Evolutionary conservation across 2,888 invertebrate genomes (phyloP).

Genomic region (Meloe dianella): DNA sequence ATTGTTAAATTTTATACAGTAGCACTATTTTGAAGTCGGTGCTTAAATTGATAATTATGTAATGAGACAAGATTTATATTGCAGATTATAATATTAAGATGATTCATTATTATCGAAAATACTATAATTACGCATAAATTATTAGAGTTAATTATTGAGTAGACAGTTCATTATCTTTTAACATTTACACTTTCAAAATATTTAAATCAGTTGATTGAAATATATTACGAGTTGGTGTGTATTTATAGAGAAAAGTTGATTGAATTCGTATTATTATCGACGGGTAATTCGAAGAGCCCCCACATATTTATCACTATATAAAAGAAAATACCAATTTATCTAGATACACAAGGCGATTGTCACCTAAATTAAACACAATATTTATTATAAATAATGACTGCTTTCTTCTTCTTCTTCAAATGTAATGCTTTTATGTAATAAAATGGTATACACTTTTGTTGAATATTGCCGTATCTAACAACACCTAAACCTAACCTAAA

Average conservation of each 20-base stretch:
- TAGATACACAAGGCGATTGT: constrained; percentile 19
- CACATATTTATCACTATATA: neutral
- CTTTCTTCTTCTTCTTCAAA: neutral
- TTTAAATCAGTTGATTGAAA: neutral
- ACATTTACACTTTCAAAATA: constrained; percentile 1
- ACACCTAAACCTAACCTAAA: constrained; percentile 56
- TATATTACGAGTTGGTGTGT: neutral
- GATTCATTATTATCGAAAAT: neutral
- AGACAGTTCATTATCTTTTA: neutral
- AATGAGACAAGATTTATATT: neutral
- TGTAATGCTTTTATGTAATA: constrained; percentile 36
- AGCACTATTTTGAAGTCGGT: neutral
- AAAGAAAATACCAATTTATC: neutral
- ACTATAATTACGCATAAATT: constrained; percentile 4
- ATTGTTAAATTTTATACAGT: neutral
- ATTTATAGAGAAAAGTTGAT: neutral
- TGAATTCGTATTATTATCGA: neutral
- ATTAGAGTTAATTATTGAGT: neutral
- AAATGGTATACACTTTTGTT: constrained; percentile 30
- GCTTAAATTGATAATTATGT: neutral
- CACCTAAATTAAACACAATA: constrained; percentile 27
- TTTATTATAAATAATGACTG: constrained; percentile 22
- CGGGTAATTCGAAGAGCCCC: neutral
- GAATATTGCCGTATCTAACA: constrained; percentile 37
- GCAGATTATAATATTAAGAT: neutral